Conservation (phyloP, 2,888 invertebrate genomes). For the Troilus luridus region DNA sequence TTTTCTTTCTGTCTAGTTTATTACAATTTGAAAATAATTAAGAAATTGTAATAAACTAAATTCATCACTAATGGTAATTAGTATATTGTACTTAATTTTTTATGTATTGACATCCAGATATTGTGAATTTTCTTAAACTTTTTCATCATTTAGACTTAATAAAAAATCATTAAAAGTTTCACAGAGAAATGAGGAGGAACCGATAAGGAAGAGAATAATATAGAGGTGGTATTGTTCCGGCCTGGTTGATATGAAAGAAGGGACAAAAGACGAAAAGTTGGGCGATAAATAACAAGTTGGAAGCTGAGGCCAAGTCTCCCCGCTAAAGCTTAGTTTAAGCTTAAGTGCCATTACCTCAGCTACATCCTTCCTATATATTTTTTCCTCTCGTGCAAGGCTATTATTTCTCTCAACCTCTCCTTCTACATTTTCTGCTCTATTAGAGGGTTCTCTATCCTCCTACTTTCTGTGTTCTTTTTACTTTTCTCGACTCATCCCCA, state of each 20-base stretch:
- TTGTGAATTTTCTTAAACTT: no score
- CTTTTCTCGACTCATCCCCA: not conserved
- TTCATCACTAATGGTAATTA: no score
- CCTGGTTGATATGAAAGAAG: conserved; percentile 1
- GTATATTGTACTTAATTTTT: no score
- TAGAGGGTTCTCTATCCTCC: not conserved
- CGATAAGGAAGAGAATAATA: not conserved
- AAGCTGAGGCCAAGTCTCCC: not conserved
- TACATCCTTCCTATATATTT: conserved; percentile 55
- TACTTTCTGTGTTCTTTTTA: not conserved
- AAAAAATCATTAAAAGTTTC: conserved; percentile 1
- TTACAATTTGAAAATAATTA: no score
- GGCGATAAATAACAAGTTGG: conserved; percentile 23
- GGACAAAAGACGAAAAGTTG: conserved; percentile 20
- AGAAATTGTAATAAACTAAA: no score
- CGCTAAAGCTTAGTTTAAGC: conserved; percentile 13
- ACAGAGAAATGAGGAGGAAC: not conserved
- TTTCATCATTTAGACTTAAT: not conserved
- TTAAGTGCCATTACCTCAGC: conserved; percentile 52
- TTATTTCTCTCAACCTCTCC: conserved; percentile 20
- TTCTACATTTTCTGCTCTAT: conserved; percentile 47
- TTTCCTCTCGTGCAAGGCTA: not conserved
- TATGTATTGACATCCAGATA: no score
- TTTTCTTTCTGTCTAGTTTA: no score
- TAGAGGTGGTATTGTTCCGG: not conserved